These are phyloP conservation scores for Chymomyza procnemis DNA, from an alignment of 2,888 invertebrate species.

Conservation along the genomic window DNA sequence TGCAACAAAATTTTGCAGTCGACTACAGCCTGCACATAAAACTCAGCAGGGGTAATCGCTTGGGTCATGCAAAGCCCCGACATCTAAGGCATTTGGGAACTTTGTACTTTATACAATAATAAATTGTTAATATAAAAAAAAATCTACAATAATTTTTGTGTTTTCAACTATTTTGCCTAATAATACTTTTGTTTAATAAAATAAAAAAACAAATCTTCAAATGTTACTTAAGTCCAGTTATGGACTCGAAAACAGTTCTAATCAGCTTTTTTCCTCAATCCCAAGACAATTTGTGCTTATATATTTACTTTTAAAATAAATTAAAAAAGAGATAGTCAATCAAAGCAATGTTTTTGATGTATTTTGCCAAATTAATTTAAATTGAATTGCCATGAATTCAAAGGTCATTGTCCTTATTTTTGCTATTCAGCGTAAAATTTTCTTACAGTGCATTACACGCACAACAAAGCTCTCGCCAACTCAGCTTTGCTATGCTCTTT, in stretches of 20 bases:
- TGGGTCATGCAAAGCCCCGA: background rate
- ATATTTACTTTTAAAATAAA: no score
- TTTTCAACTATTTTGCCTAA: no score
- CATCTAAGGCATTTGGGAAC: background rate
- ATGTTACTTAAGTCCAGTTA: no score
- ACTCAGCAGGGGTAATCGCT: constrained; percentile 15
- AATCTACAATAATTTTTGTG: no score
- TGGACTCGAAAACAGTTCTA: no score
- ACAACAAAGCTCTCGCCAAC: constrained; percentile 7
- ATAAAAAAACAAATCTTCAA: no score
- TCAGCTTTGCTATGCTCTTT: constrained; percentile 6
- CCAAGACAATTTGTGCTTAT: no score
- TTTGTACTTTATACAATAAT: background rate
- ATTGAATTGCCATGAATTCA: background rate
- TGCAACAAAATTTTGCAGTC: background rate
- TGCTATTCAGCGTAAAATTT: background rate
- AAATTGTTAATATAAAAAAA: background rate
- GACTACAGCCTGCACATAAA: constrained; percentile 2
- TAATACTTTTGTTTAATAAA: no score
- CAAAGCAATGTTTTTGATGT: no score
- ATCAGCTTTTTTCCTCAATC: no score
- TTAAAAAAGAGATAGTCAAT: no score
- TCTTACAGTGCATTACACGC: constrained; percentile 3
- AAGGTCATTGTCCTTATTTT: background rate
- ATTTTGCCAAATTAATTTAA: no score